phyloP scores from a whole-genome alignment of 2,888 invertebrate species.

The Leptopterna dolabrata region DNA sequence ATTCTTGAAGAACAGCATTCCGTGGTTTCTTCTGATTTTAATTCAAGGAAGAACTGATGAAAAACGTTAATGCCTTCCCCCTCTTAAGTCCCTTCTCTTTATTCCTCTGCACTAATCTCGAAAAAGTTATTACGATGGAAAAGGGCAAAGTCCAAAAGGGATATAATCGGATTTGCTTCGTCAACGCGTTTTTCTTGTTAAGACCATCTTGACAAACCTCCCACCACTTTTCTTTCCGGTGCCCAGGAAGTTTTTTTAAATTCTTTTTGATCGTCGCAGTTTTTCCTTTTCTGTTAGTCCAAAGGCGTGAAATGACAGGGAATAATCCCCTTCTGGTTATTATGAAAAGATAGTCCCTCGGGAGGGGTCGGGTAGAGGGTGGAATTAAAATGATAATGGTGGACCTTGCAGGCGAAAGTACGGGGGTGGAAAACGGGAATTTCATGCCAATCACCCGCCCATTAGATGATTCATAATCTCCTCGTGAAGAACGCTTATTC shows the following conservation, averaged over 20 bases:
- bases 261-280: not conserved
- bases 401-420: not conserved
- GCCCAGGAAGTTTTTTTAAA: not conserved
- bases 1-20: no score
- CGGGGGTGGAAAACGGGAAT: not conserved
- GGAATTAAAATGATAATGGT: slow-evolving; percentile 32
- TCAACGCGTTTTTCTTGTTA: not conserved
- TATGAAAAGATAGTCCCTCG: slow-evolving; percentile 24
- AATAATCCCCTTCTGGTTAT: slow-evolving; percentile 37
- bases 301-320: slow-evolving; percentile 48
- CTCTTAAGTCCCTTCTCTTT: not conserved
- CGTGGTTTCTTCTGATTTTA: not conserved
- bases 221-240: not conserved
- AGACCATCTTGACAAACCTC: not conserved
- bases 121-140: not conserved
- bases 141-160: not conserved
- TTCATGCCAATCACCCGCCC: slow-evolving; percentile 20
- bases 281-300: not conserved
- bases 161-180: slow-evolving; percentile 27
- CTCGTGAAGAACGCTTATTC: not conserved
- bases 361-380: not conserved
- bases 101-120: slow-evolving; percentile 10
- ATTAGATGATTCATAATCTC: slow-evolving; percentile 34
- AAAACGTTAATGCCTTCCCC: not conserved
- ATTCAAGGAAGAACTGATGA: slow-evolving; percentile 3